Conservation (phyloP, 2,888 invertebrate species). For the Leptinotarsa juncta region DNA sequence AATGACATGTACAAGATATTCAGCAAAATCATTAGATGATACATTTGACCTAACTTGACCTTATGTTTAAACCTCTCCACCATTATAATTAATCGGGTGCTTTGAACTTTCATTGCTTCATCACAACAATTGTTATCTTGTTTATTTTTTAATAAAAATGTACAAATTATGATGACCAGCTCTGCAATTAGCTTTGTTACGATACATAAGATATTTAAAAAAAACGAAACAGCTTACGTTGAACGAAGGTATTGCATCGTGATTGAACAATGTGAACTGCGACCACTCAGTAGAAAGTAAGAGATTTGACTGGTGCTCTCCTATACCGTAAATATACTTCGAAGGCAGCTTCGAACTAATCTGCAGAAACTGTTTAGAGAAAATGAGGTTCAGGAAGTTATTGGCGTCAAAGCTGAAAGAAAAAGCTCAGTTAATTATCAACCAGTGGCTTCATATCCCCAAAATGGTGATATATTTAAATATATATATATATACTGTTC, state of each 20-base stretch:
- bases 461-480: neutral
- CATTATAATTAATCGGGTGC: too few species aligned
- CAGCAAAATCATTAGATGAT: too few species aligned
- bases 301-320: conserved; percentile 75
- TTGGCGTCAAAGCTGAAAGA: conserved; percentile 75
- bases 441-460: neutral
- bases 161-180: conserved; percentile 23
- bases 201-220: too few species aligned
- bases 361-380: conserved; percentile 82
- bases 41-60: too few species aligned
- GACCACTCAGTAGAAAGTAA: conserved; percentile 76
- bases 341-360: conserved; percentile 74
- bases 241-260: conserved; percentile 74
- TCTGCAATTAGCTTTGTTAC: neutral
- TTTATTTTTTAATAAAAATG: too few species aligned
- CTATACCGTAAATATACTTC: conserved; percentile 78
- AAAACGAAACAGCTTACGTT: conserved; percentile 67
- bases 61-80: too few species aligned
- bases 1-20: too few species aligned
- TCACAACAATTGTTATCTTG: too few species aligned
- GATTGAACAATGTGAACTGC: conserved; percentile 76
- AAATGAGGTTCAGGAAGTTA: conserved; percentile 76
- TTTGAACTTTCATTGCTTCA: too few species aligned
- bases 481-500: too few species aligned
- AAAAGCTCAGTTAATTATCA: conserved; percentile 26